These are phyloP conservation scores for Lucinisca nassula DNA, from an alignment of 2,888 invertebrate species.

Conservation along the genomic window DNA sequence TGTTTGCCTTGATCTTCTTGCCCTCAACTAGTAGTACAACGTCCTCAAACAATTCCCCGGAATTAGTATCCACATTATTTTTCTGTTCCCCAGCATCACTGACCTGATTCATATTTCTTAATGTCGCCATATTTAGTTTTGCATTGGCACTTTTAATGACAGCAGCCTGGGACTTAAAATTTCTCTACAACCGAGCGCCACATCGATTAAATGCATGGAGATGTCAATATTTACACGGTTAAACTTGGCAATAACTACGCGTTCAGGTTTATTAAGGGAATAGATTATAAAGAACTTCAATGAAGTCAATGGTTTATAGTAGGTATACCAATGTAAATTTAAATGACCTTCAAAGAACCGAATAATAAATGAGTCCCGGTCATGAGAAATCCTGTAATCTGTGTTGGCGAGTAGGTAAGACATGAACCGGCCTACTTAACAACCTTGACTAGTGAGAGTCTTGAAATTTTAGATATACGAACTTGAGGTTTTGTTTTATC, in stretches of 20 bases:
- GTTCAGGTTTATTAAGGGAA: background rate
- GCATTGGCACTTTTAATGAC: background rate
- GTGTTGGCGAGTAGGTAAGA: too few species aligned
- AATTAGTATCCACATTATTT: background rate
- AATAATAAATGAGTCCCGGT: too few species aligned
- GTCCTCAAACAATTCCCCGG: slow-evolving; percentile 14
- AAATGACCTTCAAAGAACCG: too few species aligned
- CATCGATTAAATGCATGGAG: background rate
- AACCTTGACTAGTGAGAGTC: too few species aligned
- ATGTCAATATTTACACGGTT: background rate
- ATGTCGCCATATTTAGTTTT: background rate
- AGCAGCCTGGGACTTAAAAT: background rate
- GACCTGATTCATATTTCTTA: background rate
- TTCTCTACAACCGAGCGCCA: background rate
- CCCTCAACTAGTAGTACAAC: slow-evolving; percentile 35
- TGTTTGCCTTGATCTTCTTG: slow-evolving; percentile 27
- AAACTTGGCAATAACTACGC: background rate
- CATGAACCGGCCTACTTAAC: too few species aligned
- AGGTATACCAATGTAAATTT: too few species aligned
- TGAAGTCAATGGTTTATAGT: too few species aligned
- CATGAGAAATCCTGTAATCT: too few species aligned
- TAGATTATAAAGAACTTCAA: background rate
- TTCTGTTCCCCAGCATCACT: background rate
- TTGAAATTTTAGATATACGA: too few species aligned
- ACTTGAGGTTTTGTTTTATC: too few species aligned